These are phyloP conservation scores for Tursiops truncatus DNA, from an alignment of 2,113 vertebrate species.

Conservation along the genomic window DNA sequence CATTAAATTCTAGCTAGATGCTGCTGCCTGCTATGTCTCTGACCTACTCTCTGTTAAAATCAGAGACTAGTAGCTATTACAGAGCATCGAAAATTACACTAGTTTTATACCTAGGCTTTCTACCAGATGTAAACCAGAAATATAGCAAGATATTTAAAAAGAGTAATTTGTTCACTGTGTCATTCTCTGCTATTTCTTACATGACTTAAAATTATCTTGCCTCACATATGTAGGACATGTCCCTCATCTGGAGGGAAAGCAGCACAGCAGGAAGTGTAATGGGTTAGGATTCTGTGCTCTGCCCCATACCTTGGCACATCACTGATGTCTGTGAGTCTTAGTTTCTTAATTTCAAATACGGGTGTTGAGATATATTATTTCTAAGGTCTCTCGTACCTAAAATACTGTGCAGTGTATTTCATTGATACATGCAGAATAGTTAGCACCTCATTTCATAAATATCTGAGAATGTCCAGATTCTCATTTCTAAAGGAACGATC, in stretches of 20 bases:
- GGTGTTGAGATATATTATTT: neutral
- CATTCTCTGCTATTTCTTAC: slow-evolving; percentile 40
- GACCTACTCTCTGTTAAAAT: neutral
- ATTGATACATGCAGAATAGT: neutral
- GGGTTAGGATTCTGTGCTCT: neutral
- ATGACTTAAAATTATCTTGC: slow-evolving; percentile 33
- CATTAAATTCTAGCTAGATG: neutral
- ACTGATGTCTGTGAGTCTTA: neutral
- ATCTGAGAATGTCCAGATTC: neutral
- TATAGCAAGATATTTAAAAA: slow-evolving; percentile 9
- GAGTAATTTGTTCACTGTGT: neutral
- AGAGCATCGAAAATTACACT: neutral
- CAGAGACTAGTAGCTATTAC: neutral
- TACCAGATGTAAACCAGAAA: slow-evolving; percentile 22
- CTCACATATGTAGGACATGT: neutral
- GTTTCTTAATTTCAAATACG: neutral
- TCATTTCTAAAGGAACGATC: neutral
- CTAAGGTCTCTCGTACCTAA: neutral
- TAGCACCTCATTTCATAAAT: neutral
- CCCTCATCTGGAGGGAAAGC: neutral
- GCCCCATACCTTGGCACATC: neutral
- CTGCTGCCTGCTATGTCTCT: neutral
- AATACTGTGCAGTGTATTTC: neutral
- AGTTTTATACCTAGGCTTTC: neutral
- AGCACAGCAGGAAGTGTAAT: neutral